Evolutionary conservation across 1,140 invertebrate genomes (phyloP).

Genomic region (Drosophila miranda): DNA sequence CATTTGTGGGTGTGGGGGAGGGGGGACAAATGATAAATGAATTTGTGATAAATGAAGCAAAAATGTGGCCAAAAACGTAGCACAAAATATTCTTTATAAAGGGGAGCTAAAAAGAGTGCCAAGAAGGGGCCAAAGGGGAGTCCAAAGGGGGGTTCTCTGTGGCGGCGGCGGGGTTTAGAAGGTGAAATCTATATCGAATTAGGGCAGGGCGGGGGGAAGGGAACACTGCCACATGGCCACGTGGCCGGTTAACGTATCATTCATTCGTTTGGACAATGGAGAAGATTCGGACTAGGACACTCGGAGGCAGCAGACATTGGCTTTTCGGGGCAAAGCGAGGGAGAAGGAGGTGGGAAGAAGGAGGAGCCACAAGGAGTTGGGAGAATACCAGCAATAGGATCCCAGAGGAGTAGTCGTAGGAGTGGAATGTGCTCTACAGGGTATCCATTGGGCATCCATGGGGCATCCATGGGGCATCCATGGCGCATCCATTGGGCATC

Average conservation of each 20-base stretch:
- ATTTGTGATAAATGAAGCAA: conserved; percentile 72
- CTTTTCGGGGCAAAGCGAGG: conserved; percentile 3
- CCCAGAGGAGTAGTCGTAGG: no score
- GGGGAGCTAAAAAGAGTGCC: background rate
- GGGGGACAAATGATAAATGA: conserved; percentile 52
- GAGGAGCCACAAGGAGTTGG: no score
- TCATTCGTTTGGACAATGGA: conserved; percentile 33
- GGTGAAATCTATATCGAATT: conserved; percentile 62
- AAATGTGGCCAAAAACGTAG: conserved; percentile 75
- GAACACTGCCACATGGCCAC: background rate
- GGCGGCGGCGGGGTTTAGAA: no score
- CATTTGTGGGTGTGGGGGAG: conserved; percentile 21
- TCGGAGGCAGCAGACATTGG: conserved; percentile 24
- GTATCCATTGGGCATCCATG: no score
- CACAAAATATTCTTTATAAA: conserved; percentile 73
- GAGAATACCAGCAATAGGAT: no score
- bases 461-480: no score
- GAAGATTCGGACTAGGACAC: conserved; percentile 27
- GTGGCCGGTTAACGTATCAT: conserved; percentile 43
- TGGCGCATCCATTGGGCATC: no score
- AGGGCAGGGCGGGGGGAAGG: conserved; percentile 38
- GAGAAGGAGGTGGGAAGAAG: no score
- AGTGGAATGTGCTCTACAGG: no score
- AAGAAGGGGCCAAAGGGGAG: background rate
- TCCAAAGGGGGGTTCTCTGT: background rate